A percentile compares a stretch with the other conserved stretches of the same genome.
phyloP scores from a whole-genome alignment of 2,113 vertebrate genomes.

The Rhinogobius similis region DNA sequence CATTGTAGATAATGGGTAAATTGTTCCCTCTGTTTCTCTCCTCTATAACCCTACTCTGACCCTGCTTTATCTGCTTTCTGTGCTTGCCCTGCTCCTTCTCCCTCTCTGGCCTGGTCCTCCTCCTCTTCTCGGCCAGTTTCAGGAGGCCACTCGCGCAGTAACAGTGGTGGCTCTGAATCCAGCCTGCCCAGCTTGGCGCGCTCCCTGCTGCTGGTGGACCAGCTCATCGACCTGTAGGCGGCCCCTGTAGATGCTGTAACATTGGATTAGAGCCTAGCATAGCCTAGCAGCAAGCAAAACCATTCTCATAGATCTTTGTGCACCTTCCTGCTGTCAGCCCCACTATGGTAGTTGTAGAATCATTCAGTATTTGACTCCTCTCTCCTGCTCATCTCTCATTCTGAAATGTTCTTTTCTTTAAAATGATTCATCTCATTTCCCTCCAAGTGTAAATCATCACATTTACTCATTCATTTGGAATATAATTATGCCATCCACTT shows the following conservation, averaged over 20 bases:
- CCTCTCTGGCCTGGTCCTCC: conserved; percentile 26
- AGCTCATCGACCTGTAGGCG: conserved; percentile 99
- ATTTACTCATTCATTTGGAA: conserved; percentile 49
- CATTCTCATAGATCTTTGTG: conserved; percentile 54
- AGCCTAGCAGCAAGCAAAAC: conserved; percentile 62
- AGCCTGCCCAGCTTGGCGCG: conserved; percentile 98
- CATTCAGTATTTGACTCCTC: conserved; percentile 23
- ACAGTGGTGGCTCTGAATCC: conserved; percentile 98
- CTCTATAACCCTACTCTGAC: not conserved
- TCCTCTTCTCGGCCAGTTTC: conserved; percentile 64
- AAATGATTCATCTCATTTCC: conserved; percentile 21
- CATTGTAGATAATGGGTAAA: conserved; percentile 50
- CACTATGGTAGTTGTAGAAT: conserved; percentile 51
- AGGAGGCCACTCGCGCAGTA: conserved; percentile 99
- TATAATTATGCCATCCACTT: conserved; percentile 49
- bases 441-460: conserved; percentile 34
- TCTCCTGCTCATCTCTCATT: conserved; percentile 43
- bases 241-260: conserved; percentile 57
- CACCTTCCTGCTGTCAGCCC: conserved; percentile 36
- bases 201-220: conserved; percentile 99
- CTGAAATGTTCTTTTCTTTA: conserved; percentile 39
- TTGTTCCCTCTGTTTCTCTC: not conserved
- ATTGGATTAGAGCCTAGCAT: conserved; percentile 62
- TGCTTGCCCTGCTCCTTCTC: conserved; percentile 6
- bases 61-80: not conserved